Evolutionary conservation across 2,888 invertebrate genomes (phyloP).

Genomic region (Caenorhabditis sp.): DNA sequence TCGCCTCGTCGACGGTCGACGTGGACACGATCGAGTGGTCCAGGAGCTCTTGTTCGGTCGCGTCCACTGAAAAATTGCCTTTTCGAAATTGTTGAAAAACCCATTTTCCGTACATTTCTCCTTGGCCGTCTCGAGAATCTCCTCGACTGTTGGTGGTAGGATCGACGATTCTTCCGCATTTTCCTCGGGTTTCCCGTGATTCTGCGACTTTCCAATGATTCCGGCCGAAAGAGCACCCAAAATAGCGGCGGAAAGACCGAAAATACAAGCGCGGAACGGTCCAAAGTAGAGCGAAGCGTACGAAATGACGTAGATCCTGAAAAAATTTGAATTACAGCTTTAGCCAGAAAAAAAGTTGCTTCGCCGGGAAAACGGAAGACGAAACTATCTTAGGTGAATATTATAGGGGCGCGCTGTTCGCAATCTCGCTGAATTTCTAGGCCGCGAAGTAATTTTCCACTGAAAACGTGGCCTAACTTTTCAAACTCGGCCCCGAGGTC

Average conservation of each 20-base stretch:
- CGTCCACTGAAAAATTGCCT: slow-evolving; percentile 54
- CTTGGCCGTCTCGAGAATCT: slow-evolving; percentile 39
- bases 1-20: slow-evolving; percentile 59
- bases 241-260: slow-evolving; percentile 67
- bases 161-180: slow-evolving; percentile 16
- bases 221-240: slow-evolving; percentile 73
- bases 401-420: too few species aligned
- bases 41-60: slow-evolving; percentile 31
- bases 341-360: not conserved
- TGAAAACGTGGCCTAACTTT: too few species aligned
- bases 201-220: slow-evolving; percentile 59
- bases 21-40: slow-evolving; percentile 29
- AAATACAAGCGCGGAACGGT: slow-evolving; percentile 74
- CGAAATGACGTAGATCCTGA: slow-evolving; percentile 74
- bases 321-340: too few species aligned
- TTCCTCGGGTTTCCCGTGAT: slow-evolving; percentile 22
- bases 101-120: slow-evolving; percentile 31
- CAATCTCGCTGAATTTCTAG: too few species aligned
- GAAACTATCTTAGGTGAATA: too few species aligned
- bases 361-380: too few species aligned
- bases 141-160: slow-evolving; percentile 14
- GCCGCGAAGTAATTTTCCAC: too few species aligned
- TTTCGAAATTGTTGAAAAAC: not conserved
- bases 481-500: too few species aligned
- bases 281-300: slow-evolving; percentile 71